phyloP scores from a whole-genome alignment of 2,888 invertebrate genomes.

The Eupithecia subfuscata region DNA sequence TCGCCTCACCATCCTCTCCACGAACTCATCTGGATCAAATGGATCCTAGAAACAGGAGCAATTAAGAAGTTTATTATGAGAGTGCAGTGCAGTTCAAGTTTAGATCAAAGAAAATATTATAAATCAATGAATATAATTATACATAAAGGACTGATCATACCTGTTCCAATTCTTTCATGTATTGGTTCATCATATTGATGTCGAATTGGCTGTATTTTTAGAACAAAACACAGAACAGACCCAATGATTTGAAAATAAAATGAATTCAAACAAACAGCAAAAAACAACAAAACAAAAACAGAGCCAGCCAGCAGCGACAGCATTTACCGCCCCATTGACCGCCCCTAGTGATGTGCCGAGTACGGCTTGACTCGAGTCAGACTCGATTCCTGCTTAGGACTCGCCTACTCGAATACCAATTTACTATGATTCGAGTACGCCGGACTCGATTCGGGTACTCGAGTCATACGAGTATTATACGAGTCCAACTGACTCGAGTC shows the following conservation, averaged over 20 bases:
- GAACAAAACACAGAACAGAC: neutral
- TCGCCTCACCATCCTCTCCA: conserved; percentile 97
- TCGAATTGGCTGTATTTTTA: neutral
- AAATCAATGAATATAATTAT: neutral
- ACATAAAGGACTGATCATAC: conserved; percentile 65
- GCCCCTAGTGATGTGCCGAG: too few relatives aligned
- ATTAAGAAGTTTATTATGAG: neutral
- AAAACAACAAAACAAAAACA: neutral
- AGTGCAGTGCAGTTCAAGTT: neutral
- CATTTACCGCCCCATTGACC: too few relatives aligned
- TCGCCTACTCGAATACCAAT: too few relatives aligned
- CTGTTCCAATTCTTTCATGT: conserved; percentile 94
- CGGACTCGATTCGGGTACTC: too few relatives aligned
- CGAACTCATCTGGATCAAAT: conserved; percentile 98
- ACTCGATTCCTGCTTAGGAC: too few relatives aligned
- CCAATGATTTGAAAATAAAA: neutral
- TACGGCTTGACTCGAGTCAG: too few relatives aligned
- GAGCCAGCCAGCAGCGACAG: too few relatives aligned
- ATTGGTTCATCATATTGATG: conserved; percentile 92
- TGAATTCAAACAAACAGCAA: neutral
- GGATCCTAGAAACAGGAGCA: conserved; percentile 88
- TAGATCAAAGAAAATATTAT: neutral
- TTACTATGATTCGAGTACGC: too few relatives aligned
- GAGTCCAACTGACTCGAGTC: too few relatives aligned
- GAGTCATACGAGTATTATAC: too few relatives aligned